Conservation (phyloP, 2,888 invertebrate species). For the Perizoma affinitatum region DNA sequence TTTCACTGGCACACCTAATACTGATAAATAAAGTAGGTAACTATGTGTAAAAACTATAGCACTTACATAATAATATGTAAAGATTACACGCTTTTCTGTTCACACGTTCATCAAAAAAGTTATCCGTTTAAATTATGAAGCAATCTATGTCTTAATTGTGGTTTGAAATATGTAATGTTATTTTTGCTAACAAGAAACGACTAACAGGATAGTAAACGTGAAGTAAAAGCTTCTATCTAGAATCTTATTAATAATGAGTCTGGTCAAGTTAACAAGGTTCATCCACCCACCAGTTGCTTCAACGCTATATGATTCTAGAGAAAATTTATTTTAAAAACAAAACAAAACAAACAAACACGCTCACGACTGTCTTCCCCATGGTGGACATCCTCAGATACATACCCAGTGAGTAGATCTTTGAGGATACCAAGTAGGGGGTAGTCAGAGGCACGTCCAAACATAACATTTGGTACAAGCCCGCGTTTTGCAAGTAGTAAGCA, state of each 20-base stretch:
- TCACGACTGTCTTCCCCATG: no score
- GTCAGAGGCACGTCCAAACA: no score
- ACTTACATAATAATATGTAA: conserved; percentile 36
- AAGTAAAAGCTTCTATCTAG: conserved; percentile 26
- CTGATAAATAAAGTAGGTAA: conserved; percentile 23
- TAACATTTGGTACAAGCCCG: no score
- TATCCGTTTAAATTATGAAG: conserved; percentile 44
- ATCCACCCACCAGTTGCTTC: no score
- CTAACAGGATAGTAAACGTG: conserved; percentile 4
- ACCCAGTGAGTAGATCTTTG: no score
- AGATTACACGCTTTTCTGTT: conserved; percentile 38
- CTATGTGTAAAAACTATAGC: conserved; percentile 25
- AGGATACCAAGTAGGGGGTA: no score
- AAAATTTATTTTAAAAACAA: no score
- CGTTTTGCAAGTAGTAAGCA: no score
- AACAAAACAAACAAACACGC: no score
- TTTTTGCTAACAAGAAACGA: conserved; percentile 27
- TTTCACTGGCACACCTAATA: conserved; percentile 58
- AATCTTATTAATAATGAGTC: conserved; percentile 2
- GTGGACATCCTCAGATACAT: no score
- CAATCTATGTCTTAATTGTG: conserved; percentile 28
- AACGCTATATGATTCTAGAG: no score
- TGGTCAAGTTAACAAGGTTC: no score
- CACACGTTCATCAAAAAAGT: conserved; percentile 48
- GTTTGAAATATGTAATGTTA: conserved; percentile 11